A percentile compares a stretch with the other conserved stretches of the same genome.
These are phyloP conservation scores for Samia ricini DNA, from an alignment of 1,140 invertebrate genomes.

Conservation along the genomic window DNA sequence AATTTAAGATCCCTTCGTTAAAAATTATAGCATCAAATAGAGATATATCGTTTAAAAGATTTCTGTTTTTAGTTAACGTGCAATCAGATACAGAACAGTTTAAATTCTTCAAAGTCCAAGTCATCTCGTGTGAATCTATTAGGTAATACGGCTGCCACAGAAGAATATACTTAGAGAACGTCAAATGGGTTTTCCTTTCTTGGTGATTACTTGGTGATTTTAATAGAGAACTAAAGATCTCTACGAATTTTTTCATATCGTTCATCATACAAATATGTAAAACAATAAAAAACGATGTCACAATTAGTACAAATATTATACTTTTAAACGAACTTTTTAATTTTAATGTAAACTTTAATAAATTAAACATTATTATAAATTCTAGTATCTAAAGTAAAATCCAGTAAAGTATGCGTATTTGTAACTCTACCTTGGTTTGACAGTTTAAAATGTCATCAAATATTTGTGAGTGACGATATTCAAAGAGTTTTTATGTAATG, in stretches of 20 bases:
- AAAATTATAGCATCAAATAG: conserved; percentile 56
- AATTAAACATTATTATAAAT: conserved; percentile 1
- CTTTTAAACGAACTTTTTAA: conserved; percentile 17
- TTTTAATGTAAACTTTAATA: conserved; percentile 12
- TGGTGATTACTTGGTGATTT: not conserved
- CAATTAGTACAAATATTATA: conserved; percentile 12
- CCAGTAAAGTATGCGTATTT: too few relatives aligned
- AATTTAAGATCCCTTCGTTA: conserved; percentile 26
- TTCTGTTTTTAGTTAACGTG: conserved; percentile 31
- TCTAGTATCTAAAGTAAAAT: too few relatives aligned
- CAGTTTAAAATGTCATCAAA: not conserved
- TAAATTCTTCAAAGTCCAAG: conserved; percentile 1
- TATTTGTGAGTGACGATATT: not conserved
- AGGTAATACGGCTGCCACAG: conserved; percentile 20
- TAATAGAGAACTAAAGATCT: conserved; percentile 15
- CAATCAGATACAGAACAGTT: conserved; percentile 37
- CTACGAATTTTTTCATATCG: conserved; percentile 8
- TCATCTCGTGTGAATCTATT: not conserved
- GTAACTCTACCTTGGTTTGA: not conserved
- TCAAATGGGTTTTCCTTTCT: not conserved
- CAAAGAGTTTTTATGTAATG: conserved; percentile 2
- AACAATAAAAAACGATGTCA: conserved; percentile 12
- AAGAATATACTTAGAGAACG: conserved; percentile 25
- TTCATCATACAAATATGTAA: conserved; percentile 20
- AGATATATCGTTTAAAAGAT: conserved; percentile 25